Conservation (phyloP, 2,797 vertebrate genomes). For the Clarias laeviceps region DNA sequence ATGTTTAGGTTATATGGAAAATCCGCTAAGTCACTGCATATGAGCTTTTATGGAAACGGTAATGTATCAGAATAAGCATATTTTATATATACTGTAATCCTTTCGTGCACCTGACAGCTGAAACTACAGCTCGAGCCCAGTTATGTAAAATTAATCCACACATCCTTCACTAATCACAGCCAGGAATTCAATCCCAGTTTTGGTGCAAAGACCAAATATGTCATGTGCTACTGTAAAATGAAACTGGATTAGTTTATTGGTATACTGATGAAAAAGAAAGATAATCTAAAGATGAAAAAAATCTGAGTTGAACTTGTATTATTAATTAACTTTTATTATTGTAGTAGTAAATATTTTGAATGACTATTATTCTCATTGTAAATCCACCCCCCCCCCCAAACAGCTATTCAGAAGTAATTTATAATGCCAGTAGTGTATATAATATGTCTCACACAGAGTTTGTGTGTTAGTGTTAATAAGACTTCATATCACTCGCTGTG, state of each 20-base stretch:
- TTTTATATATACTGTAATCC: no score
- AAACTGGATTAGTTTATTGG: not conserved
- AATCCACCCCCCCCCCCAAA: not conserved
- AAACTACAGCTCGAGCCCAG: no score
- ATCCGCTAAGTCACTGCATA: no score
- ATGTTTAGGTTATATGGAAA: no score
- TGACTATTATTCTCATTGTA: not conserved
- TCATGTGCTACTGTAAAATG: not conserved
- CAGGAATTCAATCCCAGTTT: no score
- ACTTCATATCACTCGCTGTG: not conserved
- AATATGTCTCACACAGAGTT: not conserved
- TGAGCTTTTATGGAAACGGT: no score
- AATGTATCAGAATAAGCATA: no score
- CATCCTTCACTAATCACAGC: no score
- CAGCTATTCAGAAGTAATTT: not conserved
- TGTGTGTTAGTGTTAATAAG: constrained; percentile 6
- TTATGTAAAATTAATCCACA: no score
- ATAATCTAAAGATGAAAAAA: not conserved
- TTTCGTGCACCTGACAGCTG: no score
- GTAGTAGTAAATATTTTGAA: not conserved
- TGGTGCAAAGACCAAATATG: not conserved
- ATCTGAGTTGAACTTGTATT: no score
- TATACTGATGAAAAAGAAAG: not conserved
- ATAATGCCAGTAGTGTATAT: not conserved
- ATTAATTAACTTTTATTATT: not conserved